Percentiles rank a stretch among this genome's conserved stretches.
Evolutionary conservation across 2,113 vertebrate species (phyloP).

Genomic region (Sylvietta virens): DNA sequence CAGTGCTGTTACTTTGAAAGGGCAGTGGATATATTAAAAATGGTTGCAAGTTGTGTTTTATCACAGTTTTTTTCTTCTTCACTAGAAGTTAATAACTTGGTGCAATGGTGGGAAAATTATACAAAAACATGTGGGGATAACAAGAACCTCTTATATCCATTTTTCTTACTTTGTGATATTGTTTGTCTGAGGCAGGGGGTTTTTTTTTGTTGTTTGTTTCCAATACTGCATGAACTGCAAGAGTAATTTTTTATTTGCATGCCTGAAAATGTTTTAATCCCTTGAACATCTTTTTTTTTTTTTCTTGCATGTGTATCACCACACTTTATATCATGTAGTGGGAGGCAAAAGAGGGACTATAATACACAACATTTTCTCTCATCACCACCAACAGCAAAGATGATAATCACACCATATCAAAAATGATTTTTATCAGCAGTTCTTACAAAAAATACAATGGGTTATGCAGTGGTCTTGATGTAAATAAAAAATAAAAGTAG

Average conservation of each 20-base stretch:
- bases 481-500: background rate
- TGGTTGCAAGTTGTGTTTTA: background rate
- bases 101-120: background rate
- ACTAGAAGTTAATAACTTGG: background rate
- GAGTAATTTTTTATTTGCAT: background rate
- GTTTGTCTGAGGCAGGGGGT: fast-evolving
- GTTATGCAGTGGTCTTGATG: background rate
- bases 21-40: background rate
- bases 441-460: background rate
- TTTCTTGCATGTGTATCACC: background rate
- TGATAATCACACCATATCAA: background rate
- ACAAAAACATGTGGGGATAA: background rate
- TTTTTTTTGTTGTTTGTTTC: background rate
- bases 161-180: background rate
- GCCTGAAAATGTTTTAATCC: background rate
- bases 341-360: background rate
- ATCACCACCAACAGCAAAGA: background rate
- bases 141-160: background rate
- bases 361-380: background rate
- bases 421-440: background rate
- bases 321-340: background rate
- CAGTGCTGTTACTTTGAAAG: background rate
- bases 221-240: background rate
- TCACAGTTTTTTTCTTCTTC: background rate
- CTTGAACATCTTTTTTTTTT: background rate